These are phyloP conservation scores for Guaruba guarouba DNA, from an alignment of 2,113 vertebrate species.

Conservation along the genomic window DNA sequence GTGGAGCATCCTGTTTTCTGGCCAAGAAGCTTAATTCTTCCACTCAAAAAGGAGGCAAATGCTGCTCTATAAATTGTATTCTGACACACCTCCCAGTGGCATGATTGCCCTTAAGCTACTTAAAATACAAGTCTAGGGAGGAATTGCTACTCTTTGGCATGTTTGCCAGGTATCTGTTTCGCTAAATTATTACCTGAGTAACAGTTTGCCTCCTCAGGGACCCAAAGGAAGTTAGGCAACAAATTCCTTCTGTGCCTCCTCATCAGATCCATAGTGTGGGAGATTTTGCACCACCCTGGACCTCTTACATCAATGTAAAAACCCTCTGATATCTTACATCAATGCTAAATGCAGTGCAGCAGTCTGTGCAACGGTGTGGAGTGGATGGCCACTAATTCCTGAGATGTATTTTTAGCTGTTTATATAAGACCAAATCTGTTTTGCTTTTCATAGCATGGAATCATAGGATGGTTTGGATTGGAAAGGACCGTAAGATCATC, in stretches of 20 bases:
- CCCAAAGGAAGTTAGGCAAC: not conserved
- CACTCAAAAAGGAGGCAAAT: not conserved
- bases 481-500: not conserved
- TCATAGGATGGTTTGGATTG: not conserved
- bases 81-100: not conserved
- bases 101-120: not conserved
- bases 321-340: not conserved
- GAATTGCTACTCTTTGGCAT: not conserved
- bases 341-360: not conserved
- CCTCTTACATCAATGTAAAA: not conserved
- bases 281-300: not conserved
- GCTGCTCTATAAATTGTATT: not conserved
- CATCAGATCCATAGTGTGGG: accelerated
- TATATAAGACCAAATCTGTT: not conserved
- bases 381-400: not conserved
- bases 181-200: not conserved
- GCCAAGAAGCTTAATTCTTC: not conserved
- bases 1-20: not conserved
- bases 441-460: not conserved
- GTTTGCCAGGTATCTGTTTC: not conserved
- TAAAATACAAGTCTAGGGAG: not conserved
- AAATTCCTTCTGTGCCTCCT: not conserved
- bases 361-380: not conserved
- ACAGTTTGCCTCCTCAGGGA: not conserved
- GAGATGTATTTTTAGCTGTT: not conserved